Percentiles rank a stretch among this genome's conserved stretches.
These are phyloP conservation scores for Larimichthys polyactis DNA, from an alignment of 2,113 vertebrate genomes.

Conservation along the genomic window DNA sequence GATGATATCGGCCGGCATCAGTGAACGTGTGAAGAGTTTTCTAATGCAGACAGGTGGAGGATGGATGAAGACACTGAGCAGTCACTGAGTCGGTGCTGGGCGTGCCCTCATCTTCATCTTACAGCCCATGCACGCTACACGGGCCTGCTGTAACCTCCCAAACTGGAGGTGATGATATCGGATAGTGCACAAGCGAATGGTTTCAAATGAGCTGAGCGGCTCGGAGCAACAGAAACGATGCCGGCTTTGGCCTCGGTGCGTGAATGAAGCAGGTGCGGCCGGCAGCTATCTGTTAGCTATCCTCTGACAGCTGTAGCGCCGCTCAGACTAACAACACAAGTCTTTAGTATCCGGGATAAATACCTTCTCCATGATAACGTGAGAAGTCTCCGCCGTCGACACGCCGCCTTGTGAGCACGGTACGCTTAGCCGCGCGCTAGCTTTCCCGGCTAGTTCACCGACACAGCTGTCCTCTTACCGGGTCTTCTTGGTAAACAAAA, in stretches of 20 bases:
- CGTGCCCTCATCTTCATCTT: constrained; percentile 51
- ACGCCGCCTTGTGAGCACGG: constrained; percentile 16
- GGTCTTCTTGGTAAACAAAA: constrained; percentile 20
- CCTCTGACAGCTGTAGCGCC: background rate
- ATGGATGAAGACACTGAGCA: background rate
- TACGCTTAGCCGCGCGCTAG: constrained; percentile 59
- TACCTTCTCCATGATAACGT: constrained; percentile 79
- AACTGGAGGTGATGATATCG: background rate
- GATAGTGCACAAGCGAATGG: background rate
- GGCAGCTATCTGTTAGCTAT: constrained; percentile 27
- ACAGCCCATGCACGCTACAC: background rate
- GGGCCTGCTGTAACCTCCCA: background rate
- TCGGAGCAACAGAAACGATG: background rate
- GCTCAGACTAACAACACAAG: background rate
- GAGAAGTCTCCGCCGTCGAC: constrained; percentile 26
- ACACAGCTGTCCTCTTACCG: constrained; percentile 17
- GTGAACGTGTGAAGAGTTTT: background rate
- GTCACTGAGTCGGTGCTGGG: constrained; percentile 29
- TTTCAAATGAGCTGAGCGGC: constrained; percentile 14
- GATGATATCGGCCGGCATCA: background rate
- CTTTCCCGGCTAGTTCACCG: constrained; percentile 50
- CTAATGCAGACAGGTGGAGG: background rate
- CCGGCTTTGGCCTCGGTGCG: constrained; percentile 49
- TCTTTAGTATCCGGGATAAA: background rate
- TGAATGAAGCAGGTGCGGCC: constrained; percentile 64